A percentile compares a stretch with the other conserved stretches of the same genome.
These are phyloP conservation scores for Neria commutata DNA, from an alignment of 2,888 invertebrate genomes.

Conservation along the genomic window DNA sequence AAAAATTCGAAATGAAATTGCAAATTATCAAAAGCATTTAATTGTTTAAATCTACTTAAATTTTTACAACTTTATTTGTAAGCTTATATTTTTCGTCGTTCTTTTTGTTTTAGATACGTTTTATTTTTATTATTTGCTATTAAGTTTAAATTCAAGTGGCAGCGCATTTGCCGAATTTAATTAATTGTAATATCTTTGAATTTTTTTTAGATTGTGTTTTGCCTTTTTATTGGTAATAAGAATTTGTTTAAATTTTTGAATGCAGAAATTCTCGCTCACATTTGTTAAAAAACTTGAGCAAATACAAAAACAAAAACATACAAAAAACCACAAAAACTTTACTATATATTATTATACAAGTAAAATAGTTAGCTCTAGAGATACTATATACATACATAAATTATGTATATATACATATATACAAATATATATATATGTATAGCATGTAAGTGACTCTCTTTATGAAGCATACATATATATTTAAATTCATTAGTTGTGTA, in stretches of 20 bases:
- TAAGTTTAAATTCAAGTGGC: neutral
- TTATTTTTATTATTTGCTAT: constrained; percentile 2
- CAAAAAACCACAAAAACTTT: neutral
- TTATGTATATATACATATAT: neutral
- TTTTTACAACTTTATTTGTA: neutral
- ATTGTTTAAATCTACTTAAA: neutral
- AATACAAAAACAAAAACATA: constrained; percentile 3
- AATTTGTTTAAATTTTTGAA: too few relatives aligned
- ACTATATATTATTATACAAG: neutral
- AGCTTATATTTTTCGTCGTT: neutral
- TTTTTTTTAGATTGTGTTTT: too few relatives aligned
- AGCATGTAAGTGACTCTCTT: too few relatives aligned
- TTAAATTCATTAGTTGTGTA: neutral
- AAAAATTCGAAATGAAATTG: constrained; percentile 18
- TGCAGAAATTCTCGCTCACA: constrained; percentile 9
- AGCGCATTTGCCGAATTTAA: too few relatives aligned
- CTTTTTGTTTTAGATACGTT: constrained; percentile 11
- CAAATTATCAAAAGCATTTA: neutral
- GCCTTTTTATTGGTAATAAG: too few relatives aligned
- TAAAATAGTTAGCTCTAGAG: neutral
- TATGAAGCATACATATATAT: too few relatives aligned
- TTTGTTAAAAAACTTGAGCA: constrained; percentile 12
- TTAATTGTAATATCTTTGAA: constrained; percentile 5
- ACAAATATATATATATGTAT: neutral
- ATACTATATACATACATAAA: neutral